These are phyloP conservation scores for Scartelaos histophorus DNA, from an alignment of 2,113 vertebrate species.

Conservation along the genomic window DNA sequence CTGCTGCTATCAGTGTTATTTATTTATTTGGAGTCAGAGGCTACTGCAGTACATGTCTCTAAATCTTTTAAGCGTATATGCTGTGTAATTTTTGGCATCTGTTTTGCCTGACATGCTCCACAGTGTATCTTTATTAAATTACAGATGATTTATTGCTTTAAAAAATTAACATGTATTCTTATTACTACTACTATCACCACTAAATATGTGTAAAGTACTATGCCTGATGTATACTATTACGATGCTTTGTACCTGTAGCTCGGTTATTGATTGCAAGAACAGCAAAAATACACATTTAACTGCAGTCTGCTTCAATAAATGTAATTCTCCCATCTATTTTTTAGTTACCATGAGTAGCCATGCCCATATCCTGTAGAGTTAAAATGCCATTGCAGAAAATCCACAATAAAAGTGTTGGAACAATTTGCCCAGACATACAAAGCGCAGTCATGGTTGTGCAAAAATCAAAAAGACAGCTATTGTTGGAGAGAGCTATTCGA, in stretches of 20 bases:
- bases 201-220: too few relatives aligned
- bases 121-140: too few relatives aligned
- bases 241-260: too few relatives aligned
- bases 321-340: constrained; percentile 1
- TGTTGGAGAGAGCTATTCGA: constrained; percentile 23
- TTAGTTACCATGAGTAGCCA: constrained; percentile 30
- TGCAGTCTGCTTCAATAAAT: too few relatives aligned
- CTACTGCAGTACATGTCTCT: not conserved
- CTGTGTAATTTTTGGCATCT: too few relatives aligned
- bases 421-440: constrained; percentile 19
- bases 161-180: not conserved
- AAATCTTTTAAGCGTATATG: not conserved
- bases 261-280: too few relatives aligned
- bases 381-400: constrained; percentile 17
- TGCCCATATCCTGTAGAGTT: constrained; percentile 17
- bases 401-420: constrained; percentile 35
- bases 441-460: constrained; percentile 29
- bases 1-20: not conserved
- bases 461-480: not conserved
- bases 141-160: too few relatives aligned
- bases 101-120: too few relatives aligned
- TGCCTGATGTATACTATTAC: too few relatives aligned
- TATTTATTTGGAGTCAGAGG: not conserved
- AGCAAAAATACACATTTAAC: too few relatives aligned
- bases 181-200: not conserved